Evolutionary conservation across 1,140 invertebrate species (phyloP).

Genomic region (Zaprionus camerounensis): DNA sequence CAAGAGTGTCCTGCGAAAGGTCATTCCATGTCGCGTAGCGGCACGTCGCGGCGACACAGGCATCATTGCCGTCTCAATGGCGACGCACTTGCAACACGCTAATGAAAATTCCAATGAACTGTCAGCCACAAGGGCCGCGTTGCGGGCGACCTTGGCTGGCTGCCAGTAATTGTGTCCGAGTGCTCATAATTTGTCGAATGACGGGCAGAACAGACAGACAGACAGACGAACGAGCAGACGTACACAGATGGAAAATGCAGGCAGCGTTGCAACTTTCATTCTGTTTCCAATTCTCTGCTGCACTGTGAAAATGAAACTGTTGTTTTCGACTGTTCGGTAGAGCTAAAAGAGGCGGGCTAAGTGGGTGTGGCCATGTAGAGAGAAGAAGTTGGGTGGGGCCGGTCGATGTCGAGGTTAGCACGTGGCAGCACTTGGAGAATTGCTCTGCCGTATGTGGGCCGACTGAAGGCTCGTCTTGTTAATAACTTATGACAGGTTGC

Average conservation of each 20-base stretch:
- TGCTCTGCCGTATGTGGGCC: slow-evolving; percentile 61
- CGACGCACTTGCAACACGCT: slow-evolving; percentile 74
- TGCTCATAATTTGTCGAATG: slow-evolving; percentile 70
- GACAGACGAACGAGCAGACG: background rate
- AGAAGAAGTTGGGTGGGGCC: background rate
- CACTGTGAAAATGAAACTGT: slow-evolving; percentile 37
- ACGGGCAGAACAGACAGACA: background rate
- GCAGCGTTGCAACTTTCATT: slow-evolving; percentile 22
- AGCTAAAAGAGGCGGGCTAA: background rate
- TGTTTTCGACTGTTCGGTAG: slow-evolving; percentile 41
- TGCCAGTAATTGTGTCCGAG: slow-evolving; percentile 75
- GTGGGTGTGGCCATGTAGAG: background rate
- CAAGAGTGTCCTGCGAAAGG: slow-evolving; percentile 45
- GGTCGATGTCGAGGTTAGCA: slow-evolving; percentile 29
- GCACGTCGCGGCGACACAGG: background rate
- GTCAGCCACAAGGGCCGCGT: slow-evolving; percentile 57
- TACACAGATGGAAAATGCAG: slow-evolving; percentile 52
- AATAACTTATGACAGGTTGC: slow-evolving; percentile 77
- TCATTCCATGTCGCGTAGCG: slow-evolving; percentile 37
- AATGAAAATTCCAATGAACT: slow-evolving; percentile 79
- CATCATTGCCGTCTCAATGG: slow-evolving; percentile 67
- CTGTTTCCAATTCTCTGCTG: background rate
- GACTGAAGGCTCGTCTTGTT: slow-evolving; percentile 66
- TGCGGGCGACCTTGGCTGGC: slow-evolving; percentile 61
- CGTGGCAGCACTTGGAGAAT: slow-evolving; percentile 67